Percentiles rank a stretch among this genome's conserved stretches.
Evolutionary conservation across 2,113 vertebrate species (phyloP).

Genomic region (Odocoileus hemionus): DNA sequence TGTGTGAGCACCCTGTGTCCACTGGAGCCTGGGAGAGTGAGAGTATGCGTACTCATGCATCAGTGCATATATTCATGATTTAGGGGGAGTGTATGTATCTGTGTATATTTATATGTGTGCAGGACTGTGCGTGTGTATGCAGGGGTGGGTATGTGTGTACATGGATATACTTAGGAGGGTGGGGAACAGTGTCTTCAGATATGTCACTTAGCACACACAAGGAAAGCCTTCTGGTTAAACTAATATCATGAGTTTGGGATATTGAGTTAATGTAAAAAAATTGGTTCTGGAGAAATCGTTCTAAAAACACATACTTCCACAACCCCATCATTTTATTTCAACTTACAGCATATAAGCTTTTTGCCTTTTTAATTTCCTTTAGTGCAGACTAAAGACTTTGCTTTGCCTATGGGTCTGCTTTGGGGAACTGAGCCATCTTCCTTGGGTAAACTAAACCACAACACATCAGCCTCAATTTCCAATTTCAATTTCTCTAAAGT

Average conservation of each 20-base stretch:
- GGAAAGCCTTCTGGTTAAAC: not conserved
- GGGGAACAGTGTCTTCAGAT: not conserved
- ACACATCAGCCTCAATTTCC: constrained; percentile 12
- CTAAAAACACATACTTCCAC: not conserved
- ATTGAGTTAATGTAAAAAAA: not conserved
- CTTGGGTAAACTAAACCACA: constrained; percentile 9
- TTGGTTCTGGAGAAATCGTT: not conserved
- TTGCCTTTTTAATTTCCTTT: constrained; percentile 29
- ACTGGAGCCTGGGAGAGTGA: not conserved
- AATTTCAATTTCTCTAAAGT: constrained; percentile 63
- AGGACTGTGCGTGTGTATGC: not conserved
- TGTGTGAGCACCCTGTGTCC: not conserved
- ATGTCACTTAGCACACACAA: not conserved
- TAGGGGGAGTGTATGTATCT: not conserved
- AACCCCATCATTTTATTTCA: not conserved
- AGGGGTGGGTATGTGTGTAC: not conserved
- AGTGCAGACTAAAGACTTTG: not conserved
- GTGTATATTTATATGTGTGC: not conserved
- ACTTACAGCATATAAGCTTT: not conserved
- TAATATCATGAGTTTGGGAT: not conserved
- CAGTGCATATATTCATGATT: not conserved
- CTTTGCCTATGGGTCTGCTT: not conserved
- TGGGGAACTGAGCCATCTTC: not conserved
- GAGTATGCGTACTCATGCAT: not conserved
- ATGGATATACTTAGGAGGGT: not conserved